These are phyloP conservation scores for Pseudotriccus pelzelni DNA, from an alignment of 2,797 vertebrate genomes.

Conservation along the genomic window DNA sequence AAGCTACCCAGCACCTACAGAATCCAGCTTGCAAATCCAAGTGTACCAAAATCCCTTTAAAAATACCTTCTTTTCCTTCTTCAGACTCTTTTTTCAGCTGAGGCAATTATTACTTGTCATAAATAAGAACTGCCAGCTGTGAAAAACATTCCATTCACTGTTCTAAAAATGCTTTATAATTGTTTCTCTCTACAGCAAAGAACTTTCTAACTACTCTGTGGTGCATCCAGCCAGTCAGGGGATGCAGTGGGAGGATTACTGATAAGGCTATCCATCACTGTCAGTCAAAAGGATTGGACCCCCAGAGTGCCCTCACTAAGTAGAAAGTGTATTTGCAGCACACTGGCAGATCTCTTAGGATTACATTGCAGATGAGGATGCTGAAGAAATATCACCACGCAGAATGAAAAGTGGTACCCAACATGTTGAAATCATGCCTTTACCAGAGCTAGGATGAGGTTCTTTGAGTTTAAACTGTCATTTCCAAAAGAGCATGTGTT, in stretches of 20 bases:
- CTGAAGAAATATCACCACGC: background rate
- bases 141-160: background rate
- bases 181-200: constrained; percentile 4
- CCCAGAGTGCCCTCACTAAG: background rate
- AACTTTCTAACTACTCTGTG: background rate
- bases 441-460: background rate
- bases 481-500: background rate
- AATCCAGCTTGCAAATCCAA: background rate
- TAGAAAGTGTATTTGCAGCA: background rate
- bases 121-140: constrained; percentile 63
- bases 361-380: background rate
- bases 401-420: background rate
- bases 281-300: background rate
- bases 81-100: background rate
- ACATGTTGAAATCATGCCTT: background rate
- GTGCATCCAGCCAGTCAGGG: background rate
- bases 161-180: constrained; percentile 50
- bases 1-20: background rate
- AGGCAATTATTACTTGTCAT: constrained; percentile 51
- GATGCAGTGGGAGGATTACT: background rate
- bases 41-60: background rate
- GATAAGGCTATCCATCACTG: constrained; percentile 27
- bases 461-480: background rate
- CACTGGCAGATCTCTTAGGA: background rate
- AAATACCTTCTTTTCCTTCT: background rate